Percentiles rank a stretch among this genome's conserved stretches.
These are phyloP conservation scores for Galaxias olidus DNA, from an alignment of 2,797 vertebrate species.

Conservation along the genomic window DNA sequence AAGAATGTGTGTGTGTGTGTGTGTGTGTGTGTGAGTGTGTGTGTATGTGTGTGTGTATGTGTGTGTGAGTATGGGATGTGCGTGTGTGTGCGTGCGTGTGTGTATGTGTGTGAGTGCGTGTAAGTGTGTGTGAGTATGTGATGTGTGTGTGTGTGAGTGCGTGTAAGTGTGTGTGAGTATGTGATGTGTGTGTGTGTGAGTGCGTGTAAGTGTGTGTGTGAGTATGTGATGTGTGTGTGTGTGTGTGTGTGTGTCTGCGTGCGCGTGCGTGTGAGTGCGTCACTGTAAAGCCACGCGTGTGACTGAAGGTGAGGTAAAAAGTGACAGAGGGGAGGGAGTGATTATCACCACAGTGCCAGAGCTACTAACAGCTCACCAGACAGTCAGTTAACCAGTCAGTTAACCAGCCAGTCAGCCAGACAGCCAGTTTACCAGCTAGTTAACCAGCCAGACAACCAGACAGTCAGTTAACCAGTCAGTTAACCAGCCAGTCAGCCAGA, in stretches of 20 bases:
- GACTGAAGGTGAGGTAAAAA: slow-evolving; percentile 45
- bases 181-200: slow-evolving; percentile 33
- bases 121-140: not conserved
- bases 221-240: slow-evolving; percentile 11
- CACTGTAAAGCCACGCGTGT: slow-evolving; percentile 17
- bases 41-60: slow-evolving; percentile 22
- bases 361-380: not conserved
- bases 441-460: not conserved
- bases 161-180: too few relatives aligned
- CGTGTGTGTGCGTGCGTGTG: slow-evolving; percentile 16
- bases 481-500: not conserved
- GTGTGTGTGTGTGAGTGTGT: slow-evolving; percentile 23
- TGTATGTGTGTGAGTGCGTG: slow-evolving; percentile 32
- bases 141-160: slow-evolving; percentile 7
- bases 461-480: not conserved
- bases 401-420: too few relatives aligned
- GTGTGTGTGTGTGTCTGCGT: too few relatives aligned
- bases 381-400: not conserved
- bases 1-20: slow-evolving; percentile 16
- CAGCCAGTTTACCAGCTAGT: too few relatives aligned
- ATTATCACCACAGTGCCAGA: slow-evolving; percentile 20
- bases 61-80: slow-evolving; percentile 2
- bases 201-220: slow-evolving; percentile 4
- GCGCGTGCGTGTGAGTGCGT: too few relatives aligned
- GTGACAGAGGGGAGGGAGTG: slow-evolving; percentile 13